Conservation (phyloP, 2,888 invertebrate species). For the Candidula unifasciata region DNA sequence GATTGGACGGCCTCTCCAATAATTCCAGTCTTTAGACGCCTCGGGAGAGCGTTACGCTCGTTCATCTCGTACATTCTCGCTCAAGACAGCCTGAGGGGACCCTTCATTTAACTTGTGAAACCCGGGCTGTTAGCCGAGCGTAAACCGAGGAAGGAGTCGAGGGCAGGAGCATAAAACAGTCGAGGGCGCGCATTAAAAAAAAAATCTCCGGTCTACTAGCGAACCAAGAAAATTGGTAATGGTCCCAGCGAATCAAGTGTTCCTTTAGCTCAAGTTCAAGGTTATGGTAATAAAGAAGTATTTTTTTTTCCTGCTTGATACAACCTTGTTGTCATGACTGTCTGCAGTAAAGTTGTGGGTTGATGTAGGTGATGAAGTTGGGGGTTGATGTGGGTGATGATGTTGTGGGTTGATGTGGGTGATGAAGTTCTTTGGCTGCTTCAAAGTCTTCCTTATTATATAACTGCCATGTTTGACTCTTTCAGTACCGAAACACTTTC, state of each 20-base stretch:
- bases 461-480: too few species aligned
- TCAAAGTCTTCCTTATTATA: too few species aligned
- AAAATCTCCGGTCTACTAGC: slow-evolving; percentile 1
- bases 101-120: slow-evolving; percentile 18
- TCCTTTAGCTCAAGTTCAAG: not conserved
- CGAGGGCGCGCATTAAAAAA: not conserved
- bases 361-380: too few species aligned
- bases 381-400: too few species aligned
- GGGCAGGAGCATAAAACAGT: not conserved
- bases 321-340: too few species aligned
- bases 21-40: slow-evolving; percentile 44
- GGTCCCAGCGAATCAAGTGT: not conserved
- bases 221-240: slow-evolving; percentile 9
- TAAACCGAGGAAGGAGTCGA: not conserved
- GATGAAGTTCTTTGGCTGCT: too few species aligned
- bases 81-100: slow-evolving; percentile 9
- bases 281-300: not conserved
- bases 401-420: too few species aligned
- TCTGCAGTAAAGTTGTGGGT: too few species aligned
- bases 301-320: not conserved
- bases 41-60: slow-evolving; percentile 14
- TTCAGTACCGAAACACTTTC: too few species aligned
- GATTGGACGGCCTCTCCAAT: slow-evolving; percentile 34
- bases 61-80: not conserved
- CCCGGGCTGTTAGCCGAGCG: slow-evolving; percentile 28